Percentiles rank a stretch among this genome's conserved stretches.
These are phyloP conservation scores for Ellobius talpinus DNA, from an alignment of 2,113 vertebrate genomes.

Conservation along the genomic window DNA sequence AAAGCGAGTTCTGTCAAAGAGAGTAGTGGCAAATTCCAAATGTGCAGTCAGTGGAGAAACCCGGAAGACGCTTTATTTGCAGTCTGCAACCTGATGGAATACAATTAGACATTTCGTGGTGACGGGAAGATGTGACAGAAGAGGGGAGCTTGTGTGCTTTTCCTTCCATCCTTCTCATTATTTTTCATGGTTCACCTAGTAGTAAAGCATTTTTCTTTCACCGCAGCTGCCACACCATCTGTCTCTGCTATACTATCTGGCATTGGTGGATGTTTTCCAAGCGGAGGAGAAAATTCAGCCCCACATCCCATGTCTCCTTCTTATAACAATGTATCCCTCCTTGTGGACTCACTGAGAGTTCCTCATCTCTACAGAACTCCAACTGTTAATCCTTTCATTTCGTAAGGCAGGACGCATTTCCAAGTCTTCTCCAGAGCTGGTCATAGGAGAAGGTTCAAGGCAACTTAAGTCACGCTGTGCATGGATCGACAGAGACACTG, in stretches of 20 bases:
- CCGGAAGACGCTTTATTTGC: neutral
- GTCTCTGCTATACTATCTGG: slow-evolving; percentile 74
- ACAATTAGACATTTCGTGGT: neutral
- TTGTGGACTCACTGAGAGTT: neutral
- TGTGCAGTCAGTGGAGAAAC: neutral
- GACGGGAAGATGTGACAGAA: slow-evolving; percentile 34
- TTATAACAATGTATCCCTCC: neutral
- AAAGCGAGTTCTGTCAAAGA: slow-evolving; percentile 3
- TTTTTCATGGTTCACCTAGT: slow-evolving; percentile 81
- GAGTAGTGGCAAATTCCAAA: slow-evolving; percentile 4
- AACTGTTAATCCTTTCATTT: neutral
- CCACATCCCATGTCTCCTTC: slow-evolving; percentile 7
- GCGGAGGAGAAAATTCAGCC: slow-evolving; percentile 54
- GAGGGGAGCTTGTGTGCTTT: slow-evolving; percentile 55
- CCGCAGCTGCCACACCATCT: slow-evolving; percentile 86
- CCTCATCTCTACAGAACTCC: neutral
- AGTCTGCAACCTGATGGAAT: neutral
- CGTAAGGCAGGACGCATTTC: neutral
- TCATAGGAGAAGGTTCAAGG: neutral
- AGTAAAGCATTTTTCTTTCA: slow-evolving; percentile 77
- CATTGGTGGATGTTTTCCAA: slow-evolving; percentile 9
- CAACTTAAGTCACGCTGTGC: neutral
- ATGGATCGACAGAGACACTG: neutral
- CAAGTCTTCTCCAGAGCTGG: neutral
- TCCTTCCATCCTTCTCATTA: slow-evolving; percentile 55